These are phyloP conservation scores for Platycheirus albimanus DNA, from an alignment of 2,888 invertebrate genomes.

Conservation along the genomic window DNA sequence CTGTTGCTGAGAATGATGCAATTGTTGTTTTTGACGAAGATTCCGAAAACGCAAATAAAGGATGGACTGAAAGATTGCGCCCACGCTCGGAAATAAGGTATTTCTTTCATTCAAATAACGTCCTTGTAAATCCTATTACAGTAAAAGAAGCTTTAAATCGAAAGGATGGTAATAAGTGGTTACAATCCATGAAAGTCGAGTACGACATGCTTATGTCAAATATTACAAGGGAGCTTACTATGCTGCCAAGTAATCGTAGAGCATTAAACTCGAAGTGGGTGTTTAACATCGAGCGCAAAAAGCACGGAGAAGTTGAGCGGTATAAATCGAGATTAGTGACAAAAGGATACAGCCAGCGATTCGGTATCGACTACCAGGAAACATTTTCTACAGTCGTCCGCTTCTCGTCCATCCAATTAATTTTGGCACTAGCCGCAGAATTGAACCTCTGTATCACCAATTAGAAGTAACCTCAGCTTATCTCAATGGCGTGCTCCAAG, in stretches of 20 bases:
- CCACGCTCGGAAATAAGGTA: not conserved
- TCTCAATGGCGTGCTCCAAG: conserved; percentile 34
- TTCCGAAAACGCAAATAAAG: not conserved
- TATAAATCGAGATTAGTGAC: conserved; percentile 49
- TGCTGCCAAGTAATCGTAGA: conserved; percentile 10
- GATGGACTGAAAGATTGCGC: not conserved
- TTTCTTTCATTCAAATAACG: not conserved
- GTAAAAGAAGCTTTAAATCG: conserved; percentile 23
- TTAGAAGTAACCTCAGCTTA: conserved; percentile 48
- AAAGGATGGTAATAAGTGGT: conserved; percentile 12
- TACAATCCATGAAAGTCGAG: no score
- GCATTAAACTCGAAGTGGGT: conserved; percentile 46
- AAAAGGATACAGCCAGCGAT: conserved; percentile 48
- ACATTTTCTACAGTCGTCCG: conserved; percentile 45
- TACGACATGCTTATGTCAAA: conserved; percentile 10
- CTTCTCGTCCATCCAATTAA: conserved; percentile 33
- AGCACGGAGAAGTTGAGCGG: conserved; percentile 25
- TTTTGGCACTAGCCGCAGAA: conserved; percentile 40
- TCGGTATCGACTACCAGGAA: conserved; percentile 38
- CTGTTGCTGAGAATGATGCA: no score
- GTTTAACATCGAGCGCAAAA: conserved; percentile 45
- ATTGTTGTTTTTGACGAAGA: no score
- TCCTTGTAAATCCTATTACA: conserved; percentile 20
- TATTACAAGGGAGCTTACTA: conserved; percentile 15
- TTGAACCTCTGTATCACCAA: conserved; percentile 34